phyloP scores from a whole-genome alignment of 2,113 vertebrate genomes.

The Typhlomys cinereus region DNA sequence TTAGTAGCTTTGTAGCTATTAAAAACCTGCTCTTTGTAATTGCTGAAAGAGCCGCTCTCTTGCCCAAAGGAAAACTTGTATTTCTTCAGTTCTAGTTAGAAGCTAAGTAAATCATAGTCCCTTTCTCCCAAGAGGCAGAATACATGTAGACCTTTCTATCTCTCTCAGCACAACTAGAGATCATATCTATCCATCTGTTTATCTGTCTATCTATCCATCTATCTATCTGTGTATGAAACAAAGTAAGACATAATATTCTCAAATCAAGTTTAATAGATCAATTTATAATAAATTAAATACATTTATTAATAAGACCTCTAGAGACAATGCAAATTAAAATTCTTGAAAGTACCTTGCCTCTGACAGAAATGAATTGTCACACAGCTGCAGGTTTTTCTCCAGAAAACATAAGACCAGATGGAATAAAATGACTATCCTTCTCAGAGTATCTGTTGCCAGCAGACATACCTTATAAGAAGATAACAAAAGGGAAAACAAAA shows the following conservation, averaged over 20 bases:
- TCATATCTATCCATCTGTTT: too few relatives aligned
- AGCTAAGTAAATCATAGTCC: slow-evolving; percentile 72
- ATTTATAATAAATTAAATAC: neutral
- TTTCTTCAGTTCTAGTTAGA: slow-evolving; percentile 56
- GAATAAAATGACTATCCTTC: neutral
- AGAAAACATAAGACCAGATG: neutral
- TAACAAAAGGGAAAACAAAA: neutral
- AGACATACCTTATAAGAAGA: neutral
- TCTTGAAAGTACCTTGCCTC: neutral
- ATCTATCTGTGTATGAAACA: neutral
- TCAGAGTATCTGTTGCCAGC: neutral
- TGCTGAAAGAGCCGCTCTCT: too few relatives aligned
- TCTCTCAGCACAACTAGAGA: neutral
- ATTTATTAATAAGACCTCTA: neutral
- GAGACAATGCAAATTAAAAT: neutral
- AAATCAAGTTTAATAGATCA: neutral
- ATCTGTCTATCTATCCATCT: too few relatives aligned
- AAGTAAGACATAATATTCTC: neutral
- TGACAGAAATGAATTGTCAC: neutral
- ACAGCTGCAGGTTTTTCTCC: neutral
- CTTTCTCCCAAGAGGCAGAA: slow-evolving; percentile 46
- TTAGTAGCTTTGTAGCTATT: slow-evolving; percentile 59
- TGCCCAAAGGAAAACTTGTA: slow-evolving; percentile 52
- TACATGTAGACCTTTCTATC: neutral
- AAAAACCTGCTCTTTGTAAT: slow-evolving; percentile 46